These are phyloP conservation scores for Mythimna lalbum DNA, from an alignment of 2,888 invertebrate species.

Conservation along the genomic window DNA sequence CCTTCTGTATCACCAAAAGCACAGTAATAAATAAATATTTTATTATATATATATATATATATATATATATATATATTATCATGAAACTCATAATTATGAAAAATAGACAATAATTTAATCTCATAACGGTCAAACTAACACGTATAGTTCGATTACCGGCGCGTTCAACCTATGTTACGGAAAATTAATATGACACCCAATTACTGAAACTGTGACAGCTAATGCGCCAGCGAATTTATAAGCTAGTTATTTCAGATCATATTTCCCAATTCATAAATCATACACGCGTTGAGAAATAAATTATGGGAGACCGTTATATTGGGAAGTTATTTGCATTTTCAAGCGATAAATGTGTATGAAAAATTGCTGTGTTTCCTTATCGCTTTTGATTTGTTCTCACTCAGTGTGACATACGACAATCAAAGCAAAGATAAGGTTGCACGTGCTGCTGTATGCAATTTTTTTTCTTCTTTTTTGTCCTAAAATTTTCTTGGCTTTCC, in stretches of 20 bases:
- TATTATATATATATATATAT: no score
- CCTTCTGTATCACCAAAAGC: no score
- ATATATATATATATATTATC: no score
- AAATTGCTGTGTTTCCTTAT: slow-evolving; percentile 56
- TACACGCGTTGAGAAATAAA: slow-evolving; percentile 30
- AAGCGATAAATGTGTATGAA: slow-evolving; percentile 46
- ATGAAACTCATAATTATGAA: not conserved
- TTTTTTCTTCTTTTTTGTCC: slow-evolving; percentile 12
- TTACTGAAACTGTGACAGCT: slow-evolving; percentile 32
- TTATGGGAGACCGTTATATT: slow-evolving; percentile 17
- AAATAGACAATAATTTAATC: not conserved
- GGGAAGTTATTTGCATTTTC: slow-evolving; percentile 51
- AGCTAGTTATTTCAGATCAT: slow-evolving; percentile 28
- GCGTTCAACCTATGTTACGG: slow-evolving; percentile 18
- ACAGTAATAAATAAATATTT: no score
- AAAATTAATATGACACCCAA: slow-evolving; percentile 48
- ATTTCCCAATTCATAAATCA: slow-evolving; percentile 39
- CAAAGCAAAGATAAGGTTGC: slow-evolving; percentile 47
- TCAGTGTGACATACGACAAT: slow-evolving; percentile 41
- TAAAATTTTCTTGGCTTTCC: slow-evolving; percentile 32
- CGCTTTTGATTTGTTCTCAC: slow-evolving; percentile 45
- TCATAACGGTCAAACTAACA: slow-evolving; percentile 17
- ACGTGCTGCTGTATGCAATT: slow-evolving; percentile 25
- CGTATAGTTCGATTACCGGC: slow-evolving; percentile 23
- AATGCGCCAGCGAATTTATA: slow-evolving; percentile 36